Base-by-base conservation (phyloP, 2,888 invertebrate genomes). In the Mythimna lalbum region DNA sequence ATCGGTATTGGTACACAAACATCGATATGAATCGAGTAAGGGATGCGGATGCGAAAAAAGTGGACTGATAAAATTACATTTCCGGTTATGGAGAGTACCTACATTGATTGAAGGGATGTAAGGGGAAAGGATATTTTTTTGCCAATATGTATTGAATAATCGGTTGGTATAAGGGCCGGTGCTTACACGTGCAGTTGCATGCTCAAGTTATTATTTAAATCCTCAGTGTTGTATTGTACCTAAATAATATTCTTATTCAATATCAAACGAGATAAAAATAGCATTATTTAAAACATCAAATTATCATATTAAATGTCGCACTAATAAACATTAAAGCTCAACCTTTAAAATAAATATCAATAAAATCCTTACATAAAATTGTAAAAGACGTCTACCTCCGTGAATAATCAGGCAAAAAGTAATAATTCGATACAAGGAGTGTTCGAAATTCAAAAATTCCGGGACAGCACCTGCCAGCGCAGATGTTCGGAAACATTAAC, bases 401-500 rank as follows among this genome's bases (percentile, higher is more conserved):
- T 63, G 63, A 67, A 68, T 56, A 56, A 57, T n/a, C 53, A 36
- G 21, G 31, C 47, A 71, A 68, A 62, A 74, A 76, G 64, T 64
- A 70, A 71, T 43, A 63, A 71, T 56, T 73, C 57, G 63, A 53
- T 65, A 55, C 49, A 39, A 43, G 63, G 82, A 73, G 77, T 81
- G 84, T 86, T 87, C 85, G 81, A 87, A 90, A 87, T 87, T 89
- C 81, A 84, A 90, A 90, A 91, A 93, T 92, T 91, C 91, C 90
- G 78, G 73, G 69, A 50, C 63, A 84, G 85, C 95, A 95, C 94
- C 95, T 95, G 95, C 94, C 81, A 70, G 60, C 73, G 93, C 95
- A 95, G 95, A 93, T 95, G 95, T 91, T 89, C 77, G 75, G 83
- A 83, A 83, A 86, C 86, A 90, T 90, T 89, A 90, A 91, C 87